These are phyloP conservation scores for Cephus sareptanus DNA, from an alignment of 2,888 invertebrate species.

Conservation along the genomic window DNA sequence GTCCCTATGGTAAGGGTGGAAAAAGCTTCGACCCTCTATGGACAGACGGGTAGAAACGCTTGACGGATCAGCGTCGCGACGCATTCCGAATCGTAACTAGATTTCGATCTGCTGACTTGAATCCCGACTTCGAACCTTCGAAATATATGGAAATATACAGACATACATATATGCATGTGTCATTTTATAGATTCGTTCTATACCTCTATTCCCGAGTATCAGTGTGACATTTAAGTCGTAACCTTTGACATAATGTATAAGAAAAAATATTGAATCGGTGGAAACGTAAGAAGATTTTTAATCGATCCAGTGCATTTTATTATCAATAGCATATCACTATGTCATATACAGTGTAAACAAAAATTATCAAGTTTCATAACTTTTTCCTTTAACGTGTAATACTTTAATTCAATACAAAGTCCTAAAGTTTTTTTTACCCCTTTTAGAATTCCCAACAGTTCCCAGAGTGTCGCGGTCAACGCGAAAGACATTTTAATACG, in stretches of 20 bases:
- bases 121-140: not conserved
- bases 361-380: too few relatives aligned
- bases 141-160: not conserved
- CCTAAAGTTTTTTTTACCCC: too few relatives aligned
- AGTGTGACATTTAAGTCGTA: not conserved
- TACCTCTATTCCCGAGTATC: not conserved
- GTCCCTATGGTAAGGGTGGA: not conserved
- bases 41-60: not conserved
- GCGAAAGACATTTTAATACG: not conserved
- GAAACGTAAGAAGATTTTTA: too few relatives aligned
- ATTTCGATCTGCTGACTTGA: not conserved
- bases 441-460: too few relatives aligned
- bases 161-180: not conserved
- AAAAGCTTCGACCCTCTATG: not conserved
- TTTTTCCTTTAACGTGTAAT: too few relatives aligned
- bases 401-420: too few relatives aligned
- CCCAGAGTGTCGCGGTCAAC: too few relatives aligned
- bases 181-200: not conserved
- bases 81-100: not conserved
- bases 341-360: too few relatives aligned
- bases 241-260: not conserved
- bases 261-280: too few relatives aligned
- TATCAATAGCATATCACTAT: too few relatives aligned
- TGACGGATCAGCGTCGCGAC: not conserved
- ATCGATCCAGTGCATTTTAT: too few relatives aligned